These are phyloP conservation scores for Pterocles orientalis DNA, from an alignment of 2,113 vertebrate species.

Conservation along the genomic window DNA sequence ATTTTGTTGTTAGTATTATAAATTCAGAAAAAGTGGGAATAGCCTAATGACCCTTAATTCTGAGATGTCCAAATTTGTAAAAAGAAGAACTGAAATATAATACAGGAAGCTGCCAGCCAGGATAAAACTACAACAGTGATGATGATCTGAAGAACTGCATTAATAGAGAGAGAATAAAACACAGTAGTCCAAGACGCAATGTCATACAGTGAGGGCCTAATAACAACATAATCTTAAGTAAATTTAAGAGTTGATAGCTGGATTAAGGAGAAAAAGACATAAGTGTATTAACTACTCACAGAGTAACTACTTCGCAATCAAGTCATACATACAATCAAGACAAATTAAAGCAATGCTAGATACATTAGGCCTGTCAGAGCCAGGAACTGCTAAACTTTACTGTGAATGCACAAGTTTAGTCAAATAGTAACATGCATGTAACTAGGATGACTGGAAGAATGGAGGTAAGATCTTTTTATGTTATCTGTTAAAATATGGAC, in stretches of 20 bases:
- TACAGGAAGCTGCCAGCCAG: background rate
- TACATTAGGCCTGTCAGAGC: background rate
- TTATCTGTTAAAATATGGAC: background rate
- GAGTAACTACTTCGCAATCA: background rate
- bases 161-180: background rate
- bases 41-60: background rate
- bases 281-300: background rate
- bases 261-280: background rate
- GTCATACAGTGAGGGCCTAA: background rate
- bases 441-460: background rate
- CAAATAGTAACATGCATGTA: fast-evolving
- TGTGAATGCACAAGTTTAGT: background rate
- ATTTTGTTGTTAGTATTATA: background rate
- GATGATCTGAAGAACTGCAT: background rate
- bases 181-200: background rate
- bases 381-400: background rate
- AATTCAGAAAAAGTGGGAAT: background rate
- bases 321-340: background rate
- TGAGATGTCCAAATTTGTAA: background rate
- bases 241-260: background rate
- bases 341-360: background rate
- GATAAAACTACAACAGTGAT: too few relatives aligned
- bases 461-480: background rate
- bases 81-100: background rate
- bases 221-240: background rate